Evolutionary conservation across 2,113 vertebrate genomes (phyloP).

Genomic region (Sigmodon hispidus): DNA sequence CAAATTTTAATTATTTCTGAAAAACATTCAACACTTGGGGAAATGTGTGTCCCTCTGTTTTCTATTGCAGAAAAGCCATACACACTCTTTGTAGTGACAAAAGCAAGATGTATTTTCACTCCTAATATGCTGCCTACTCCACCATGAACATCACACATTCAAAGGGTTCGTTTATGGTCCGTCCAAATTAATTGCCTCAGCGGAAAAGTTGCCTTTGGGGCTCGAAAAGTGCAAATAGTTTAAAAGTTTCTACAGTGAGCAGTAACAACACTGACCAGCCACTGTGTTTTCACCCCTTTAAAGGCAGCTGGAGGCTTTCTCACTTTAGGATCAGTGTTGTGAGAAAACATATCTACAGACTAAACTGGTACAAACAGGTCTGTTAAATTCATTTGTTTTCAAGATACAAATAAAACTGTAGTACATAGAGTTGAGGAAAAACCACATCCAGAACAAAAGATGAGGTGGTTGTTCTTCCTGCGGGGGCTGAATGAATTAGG

Average conservation of each 20-base stretch:
- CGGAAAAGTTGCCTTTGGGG: slow-evolving; percentile 29
- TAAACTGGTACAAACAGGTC: not conserved
- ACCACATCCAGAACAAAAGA: not conserved
- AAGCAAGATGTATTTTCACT: not conserved
- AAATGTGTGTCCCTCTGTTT: slow-evolving; percentile 7
- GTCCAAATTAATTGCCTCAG: slow-evolving; percentile 28
- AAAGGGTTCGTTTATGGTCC: not conserved
- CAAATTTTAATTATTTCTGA: too few species aligned
- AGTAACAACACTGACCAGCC: not conserved
- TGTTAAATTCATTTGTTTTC: not conserved
- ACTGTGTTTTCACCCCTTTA: not conserved
- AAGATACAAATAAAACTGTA: not conserved
- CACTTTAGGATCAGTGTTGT: not conserved
- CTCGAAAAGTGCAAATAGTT: slow-evolving; percentile 56
- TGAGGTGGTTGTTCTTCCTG: slow-evolving; percentile 6
- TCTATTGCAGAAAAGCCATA: not conserved
- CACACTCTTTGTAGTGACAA: not conserved
- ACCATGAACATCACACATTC: not conserved
- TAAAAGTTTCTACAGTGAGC: not conserved
- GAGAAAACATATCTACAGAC: not conserved
- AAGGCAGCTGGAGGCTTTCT: not conserved
- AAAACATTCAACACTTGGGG: slow-evolving; percentile 49
- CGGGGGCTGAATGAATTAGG: not conserved
- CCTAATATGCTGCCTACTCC: not conserved
- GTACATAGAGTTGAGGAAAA: not conserved